Evolutionary conservation across 2,113 vertebrate genomes (phyloP), one percentile per base, ranked within the genome.

Genomic region (Otus sunia): DNA sequence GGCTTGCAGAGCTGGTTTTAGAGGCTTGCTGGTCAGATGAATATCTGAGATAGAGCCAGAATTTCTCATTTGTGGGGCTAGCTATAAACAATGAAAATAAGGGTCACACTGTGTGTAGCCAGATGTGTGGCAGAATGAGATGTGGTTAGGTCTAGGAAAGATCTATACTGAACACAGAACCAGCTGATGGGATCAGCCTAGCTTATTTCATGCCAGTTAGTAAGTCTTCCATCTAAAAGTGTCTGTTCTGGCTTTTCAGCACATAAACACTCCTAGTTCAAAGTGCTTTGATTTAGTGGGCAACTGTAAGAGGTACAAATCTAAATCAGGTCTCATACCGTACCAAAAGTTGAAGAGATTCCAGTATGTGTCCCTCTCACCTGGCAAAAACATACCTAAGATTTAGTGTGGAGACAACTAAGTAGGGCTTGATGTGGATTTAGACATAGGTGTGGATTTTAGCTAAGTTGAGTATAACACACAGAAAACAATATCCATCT

Each of bases 1-100:
- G 71, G 32, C 29, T 87, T 90, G 79, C 47, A 95, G 59, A 96
- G 60, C 55, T 93, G 71, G 12, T 41, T 88, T 95, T 47, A 88
- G 68, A 91, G n/a, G 25, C 27, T 85, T 78, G 4, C 36, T 91
- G 10, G 56, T 85, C 3, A 25, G 73, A 85, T 64, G 30, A 79
- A 15, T 39, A 75, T 49, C 27, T 52, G 43, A 90, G 80, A 56
- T 16, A 75, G 53, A 78, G 21, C 3, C 20, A 88, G 66, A 82
- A 80, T 47, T 76, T 94, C 58, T 92, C 5, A 22, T 90, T 41
- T 73, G 37, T 66, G 34, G 15, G 12, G 14, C 53, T 69, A 45
- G 37, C 53, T 81, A 45, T 71, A 87, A 89, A 53, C 62, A 79
- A 73, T 0, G 1, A 56, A 85, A 78, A 34, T 75, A 59, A 69